A percentile compares a stretch with the other conserved stretches of the same genome.
Evolutionary conservation across 2,797 vertebrate species (phyloP).

Genomic region (Xenentodon cancila): DNA sequence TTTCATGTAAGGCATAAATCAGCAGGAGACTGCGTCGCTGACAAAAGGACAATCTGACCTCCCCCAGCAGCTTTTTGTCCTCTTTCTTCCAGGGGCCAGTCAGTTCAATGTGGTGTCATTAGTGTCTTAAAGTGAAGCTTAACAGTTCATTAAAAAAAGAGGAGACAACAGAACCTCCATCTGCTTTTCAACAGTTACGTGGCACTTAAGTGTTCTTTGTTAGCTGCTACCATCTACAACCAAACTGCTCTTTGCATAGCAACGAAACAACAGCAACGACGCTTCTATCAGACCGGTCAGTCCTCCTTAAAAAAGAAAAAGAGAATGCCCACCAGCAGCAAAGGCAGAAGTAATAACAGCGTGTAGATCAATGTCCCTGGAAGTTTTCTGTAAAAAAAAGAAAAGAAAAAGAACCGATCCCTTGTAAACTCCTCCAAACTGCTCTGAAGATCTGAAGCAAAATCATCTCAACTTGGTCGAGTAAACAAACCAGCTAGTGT

Average conservation of each 20-base stretch:
- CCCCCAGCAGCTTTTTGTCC: neutral
- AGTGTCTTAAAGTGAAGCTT: constrained; percentile 59
- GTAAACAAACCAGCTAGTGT: constrained; percentile 13
- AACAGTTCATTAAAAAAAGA: constrained; percentile 5
- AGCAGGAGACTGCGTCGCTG: constrained; percentile 65
- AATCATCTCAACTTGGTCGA: constrained; percentile 5
- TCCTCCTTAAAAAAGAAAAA: constrained; percentile 8
- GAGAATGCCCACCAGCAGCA: constrained; percentile 33
- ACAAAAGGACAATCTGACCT: constrained; percentile 22
- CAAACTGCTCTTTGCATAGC: constrained; percentile 75
- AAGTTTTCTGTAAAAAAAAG: constrained; percentile 1
- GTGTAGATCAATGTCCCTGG: constrained; percentile 23
- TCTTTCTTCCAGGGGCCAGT: too few species aligned
- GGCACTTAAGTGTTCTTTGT: constrained; percentile 75
- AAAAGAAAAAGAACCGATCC: constrained; percentile 27
- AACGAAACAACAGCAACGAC: constrained; percentile 12
- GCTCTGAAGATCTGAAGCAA: constrained; percentile 19
- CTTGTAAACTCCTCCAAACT: constrained; percentile 22
- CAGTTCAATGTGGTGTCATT: constrained; percentile 16
- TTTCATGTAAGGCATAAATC: constrained; percentile 82
- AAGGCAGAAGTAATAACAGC: constrained; percentile 15
- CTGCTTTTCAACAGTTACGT: constrained; percentile 44
- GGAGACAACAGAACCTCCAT: constrained; percentile 41
- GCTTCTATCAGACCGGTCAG: constrained; percentile 27
- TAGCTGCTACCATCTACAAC: constrained; percentile 56